Evolutionary conservation across 2,113 vertebrate species (phyloP).

Genomic region (Carlito syrichta): DNA sequence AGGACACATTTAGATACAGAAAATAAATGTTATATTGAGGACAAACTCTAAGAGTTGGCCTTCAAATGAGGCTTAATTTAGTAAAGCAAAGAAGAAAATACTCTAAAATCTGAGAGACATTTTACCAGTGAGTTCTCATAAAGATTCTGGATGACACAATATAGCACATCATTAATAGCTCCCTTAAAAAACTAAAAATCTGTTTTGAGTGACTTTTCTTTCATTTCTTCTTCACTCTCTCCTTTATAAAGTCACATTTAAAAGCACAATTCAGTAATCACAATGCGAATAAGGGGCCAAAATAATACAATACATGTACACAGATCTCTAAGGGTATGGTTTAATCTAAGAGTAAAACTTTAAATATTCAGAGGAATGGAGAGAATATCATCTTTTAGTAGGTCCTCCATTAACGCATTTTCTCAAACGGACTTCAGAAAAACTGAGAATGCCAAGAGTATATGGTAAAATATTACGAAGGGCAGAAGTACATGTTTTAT

Average conservation of each 20-base stretch:
- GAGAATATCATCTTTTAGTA: background rate
- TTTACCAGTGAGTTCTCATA: background rate
- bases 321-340: background rate
- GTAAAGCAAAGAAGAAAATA: background rate
- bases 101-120: background rate
- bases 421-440: slow-evolving; percentile 23
- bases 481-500: background rate
- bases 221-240: background rate
- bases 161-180: background rate
- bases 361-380: background rate
- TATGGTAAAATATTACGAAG: background rate
- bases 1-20: background rate
- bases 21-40: too few species aligned
- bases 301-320: slow-evolving; percentile 4
- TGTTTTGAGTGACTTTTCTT: background rate
- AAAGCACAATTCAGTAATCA: background rate
- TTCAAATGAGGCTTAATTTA: background rate
- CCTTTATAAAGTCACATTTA: background rate
- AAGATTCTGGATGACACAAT: background rate
- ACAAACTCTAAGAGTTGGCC: background rate
- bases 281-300: background rate
- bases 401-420: background rate
- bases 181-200: background rate
- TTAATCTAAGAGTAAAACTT: background rate
- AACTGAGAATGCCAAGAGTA: background rate